These are phyloP conservation scores for Mobula hypostoma DNA, from an alignment of 2,113 vertebrate genomes.

Conservation along the genomic window DNA sequence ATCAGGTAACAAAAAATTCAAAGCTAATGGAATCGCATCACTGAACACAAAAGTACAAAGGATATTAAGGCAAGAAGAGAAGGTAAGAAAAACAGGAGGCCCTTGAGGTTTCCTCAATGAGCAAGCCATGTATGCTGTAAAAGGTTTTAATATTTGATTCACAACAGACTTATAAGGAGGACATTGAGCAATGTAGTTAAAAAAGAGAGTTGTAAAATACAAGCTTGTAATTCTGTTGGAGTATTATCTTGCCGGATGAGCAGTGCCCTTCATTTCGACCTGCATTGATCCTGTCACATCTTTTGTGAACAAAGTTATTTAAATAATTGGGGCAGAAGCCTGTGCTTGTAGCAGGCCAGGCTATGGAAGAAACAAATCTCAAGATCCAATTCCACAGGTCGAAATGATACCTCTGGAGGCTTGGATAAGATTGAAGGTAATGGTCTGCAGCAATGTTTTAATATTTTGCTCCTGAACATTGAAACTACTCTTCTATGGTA, in stretches of 20 bases:
- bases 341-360: neutral
- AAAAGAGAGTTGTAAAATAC: neutral
- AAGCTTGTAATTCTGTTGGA: neutral
- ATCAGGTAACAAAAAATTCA: neutral
- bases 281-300: neutral
- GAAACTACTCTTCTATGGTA: neutral
- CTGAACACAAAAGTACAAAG: neutral
- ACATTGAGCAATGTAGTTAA: neutral
- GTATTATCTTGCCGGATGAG: neutral
- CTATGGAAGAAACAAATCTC: neutral
- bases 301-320: neutral
- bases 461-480: neutral
- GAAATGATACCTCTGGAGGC: neutral
- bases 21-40: neutral
- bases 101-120: neutral
- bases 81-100: neutral
- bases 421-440: neutral
- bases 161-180: neutral
- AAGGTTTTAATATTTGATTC: constrained; percentile 11
- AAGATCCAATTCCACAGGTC: neutral
- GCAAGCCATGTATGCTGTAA: neutral
- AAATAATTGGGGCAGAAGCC: neutral
- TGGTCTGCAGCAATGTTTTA: neutral
- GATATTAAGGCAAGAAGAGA: neutral
- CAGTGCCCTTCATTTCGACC: neutral